These are phyloP conservation scores for Entomyzon cyanotis DNA, from an alignment of 2,113 vertebrate genomes.

Conservation along the genomic window DNA sequence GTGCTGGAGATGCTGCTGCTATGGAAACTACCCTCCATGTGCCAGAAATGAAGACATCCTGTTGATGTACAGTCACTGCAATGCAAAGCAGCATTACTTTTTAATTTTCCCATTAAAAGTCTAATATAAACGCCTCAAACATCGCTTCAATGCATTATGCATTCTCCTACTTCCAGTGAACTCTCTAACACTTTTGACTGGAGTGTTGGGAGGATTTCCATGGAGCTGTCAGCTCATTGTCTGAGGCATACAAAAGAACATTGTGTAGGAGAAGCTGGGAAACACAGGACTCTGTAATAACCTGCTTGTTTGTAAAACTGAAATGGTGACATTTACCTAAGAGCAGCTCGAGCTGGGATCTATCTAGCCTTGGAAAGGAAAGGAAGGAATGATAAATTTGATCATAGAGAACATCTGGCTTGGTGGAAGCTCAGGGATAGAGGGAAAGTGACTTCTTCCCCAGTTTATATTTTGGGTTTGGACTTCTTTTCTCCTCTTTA, in stretches of 20 bases:
- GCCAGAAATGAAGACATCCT: constrained; percentile 66
- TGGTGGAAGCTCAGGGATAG: neutral
- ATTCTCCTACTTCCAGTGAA: constrained; percentile 43
- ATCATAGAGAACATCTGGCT: neutral
- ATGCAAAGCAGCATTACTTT: constrained; percentile 69
- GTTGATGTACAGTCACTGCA: constrained; percentile 52
- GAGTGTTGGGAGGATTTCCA: constrained; percentile 4
- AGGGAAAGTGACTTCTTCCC: neutral
- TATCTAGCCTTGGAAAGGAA: neutral
- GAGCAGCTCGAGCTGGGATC: neutral
- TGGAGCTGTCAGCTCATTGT: constrained; percentile 54
- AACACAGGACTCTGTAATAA: constrained; percentile 6
- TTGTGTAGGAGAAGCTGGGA: constrained; percentile 22
- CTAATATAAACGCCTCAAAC: constrained; percentile 64
- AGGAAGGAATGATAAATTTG: neutral
- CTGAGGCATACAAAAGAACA: constrained; percentile 44
- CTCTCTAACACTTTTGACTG: constrained; percentile 27
- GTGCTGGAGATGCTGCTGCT: constrained; percentile 61
- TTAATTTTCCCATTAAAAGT: constrained; percentile 68
- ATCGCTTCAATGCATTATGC: constrained; percentile 49
- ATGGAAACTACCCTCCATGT: constrained; percentile 68
- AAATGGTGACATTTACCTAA: constrained; percentile 43
- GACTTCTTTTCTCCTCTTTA: neutral
- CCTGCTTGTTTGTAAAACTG: constrained; percentile 37
- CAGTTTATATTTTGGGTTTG: neutral